A percentile compares a stretch with the other conserved stretches of the same genome.
phyloP scores from a whole-genome alignment of 64 coral and sea anemone genomes.

The Orbicella faveolata region DNA sequence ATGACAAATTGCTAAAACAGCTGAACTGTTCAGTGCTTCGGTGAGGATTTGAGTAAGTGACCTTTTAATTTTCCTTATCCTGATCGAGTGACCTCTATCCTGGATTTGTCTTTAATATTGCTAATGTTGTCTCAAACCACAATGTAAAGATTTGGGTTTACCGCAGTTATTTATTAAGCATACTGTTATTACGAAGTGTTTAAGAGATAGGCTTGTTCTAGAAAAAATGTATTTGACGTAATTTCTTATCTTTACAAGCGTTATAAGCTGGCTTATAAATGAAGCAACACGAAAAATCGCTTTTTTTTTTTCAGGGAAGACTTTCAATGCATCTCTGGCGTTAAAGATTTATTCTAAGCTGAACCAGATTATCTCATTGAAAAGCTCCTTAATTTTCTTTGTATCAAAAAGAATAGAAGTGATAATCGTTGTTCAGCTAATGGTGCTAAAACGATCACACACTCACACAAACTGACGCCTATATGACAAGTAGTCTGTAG shows the following conservation, averaged over 20 bases:
- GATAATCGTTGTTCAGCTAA: neutral
- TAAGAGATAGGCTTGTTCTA: neutral
- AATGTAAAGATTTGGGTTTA: neutral
- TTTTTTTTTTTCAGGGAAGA: too few species aligned
- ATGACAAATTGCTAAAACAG: neutral
- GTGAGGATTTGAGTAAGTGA: neutral
- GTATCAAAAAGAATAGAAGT: neutral
- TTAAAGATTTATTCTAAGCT: neutral
- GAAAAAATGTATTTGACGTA: neutral
- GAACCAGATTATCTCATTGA: neutral
- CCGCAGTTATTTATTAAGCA: neutral
- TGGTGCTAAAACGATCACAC: neutral
- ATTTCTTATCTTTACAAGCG: neutral
- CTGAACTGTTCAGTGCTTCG: neutral
- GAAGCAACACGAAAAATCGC: neutral
- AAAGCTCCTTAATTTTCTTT: constrained; percentile 3
- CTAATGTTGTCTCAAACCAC: constrained; percentile 23
- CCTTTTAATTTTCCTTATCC: neutral
- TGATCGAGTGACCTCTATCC: neutral
- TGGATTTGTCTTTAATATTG: neutral
- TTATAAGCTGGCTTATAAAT: neutral
- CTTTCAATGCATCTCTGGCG: too few species aligned
- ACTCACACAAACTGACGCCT: neutral
- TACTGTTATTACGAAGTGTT: too few species aligned
- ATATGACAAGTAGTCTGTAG: too few species aligned